phyloP scores from a whole-genome alignment of 2,113 vertebrate species.

The Mastomys natalensis region DNA sequence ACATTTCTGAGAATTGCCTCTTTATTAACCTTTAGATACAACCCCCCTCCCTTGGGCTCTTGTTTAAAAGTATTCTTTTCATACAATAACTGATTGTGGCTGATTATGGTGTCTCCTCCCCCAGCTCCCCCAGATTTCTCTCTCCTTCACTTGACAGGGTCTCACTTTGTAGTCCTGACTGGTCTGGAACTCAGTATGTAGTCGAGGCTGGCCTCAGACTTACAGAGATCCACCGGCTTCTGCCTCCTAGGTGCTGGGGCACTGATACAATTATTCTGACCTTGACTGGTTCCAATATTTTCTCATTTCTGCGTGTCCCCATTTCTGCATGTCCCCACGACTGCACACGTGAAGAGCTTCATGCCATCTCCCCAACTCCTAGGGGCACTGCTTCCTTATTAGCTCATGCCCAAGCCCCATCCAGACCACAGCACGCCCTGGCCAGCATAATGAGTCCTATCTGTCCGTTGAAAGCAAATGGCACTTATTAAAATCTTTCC shows the following conservation, averaged over 20 bases:
- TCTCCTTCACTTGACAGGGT: background rate
- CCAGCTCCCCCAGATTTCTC: background rate
- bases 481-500: background rate
- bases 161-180: background rate
- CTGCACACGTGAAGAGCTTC: background rate
- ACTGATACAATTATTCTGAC: background rate
- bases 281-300: background rate
- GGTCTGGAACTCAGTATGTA: background rate
- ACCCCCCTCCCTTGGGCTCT: too few relatives aligned
- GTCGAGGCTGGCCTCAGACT: background rate
- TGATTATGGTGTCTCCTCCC: background rate
- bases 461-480: background rate
- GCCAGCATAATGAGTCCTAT: too few relatives aligned
- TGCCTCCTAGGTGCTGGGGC: background rate
- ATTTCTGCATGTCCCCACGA: background rate
- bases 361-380: background rate
- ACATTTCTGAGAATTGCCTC: background rate
- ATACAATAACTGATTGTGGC: background rate
- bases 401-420: background rate
- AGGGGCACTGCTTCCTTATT: background rate
- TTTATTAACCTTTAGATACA: background rate
- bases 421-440: background rate
- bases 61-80: background rate
- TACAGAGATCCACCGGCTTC: background rate
- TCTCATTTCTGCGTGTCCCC: background rate